phyloP scores from a whole-genome alignment of 2,797 vertebrate genomes.

The Geotrypetes seraphini region DNA sequence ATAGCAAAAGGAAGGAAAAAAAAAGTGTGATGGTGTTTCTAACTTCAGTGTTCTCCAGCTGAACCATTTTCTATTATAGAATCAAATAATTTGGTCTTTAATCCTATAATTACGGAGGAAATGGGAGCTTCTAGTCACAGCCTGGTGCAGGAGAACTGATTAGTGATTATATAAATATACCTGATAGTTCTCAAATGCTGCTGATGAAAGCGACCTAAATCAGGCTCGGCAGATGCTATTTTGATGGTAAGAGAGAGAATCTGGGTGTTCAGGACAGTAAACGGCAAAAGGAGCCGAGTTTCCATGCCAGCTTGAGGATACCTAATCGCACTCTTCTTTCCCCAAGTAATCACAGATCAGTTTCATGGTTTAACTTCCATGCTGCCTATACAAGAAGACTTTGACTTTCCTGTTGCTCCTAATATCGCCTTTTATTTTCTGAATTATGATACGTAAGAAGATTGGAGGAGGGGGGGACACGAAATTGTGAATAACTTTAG shows the following conservation, averaged over 20 bases:
- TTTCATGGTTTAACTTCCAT: not conserved
- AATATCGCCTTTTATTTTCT: slow-evolving; percentile 22
- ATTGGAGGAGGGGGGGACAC: slow-evolving; percentile 26
- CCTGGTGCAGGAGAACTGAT: not conserved
- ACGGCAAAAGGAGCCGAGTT: not conserved
- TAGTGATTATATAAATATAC: not conserved
- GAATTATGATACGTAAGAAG: slow-evolving; percentile 19
- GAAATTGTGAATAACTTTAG: slow-evolving; percentile 17
- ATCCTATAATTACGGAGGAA: not conserved
- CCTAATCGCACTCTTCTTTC: not conserved
- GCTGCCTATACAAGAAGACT: slow-evolving; percentile 24
- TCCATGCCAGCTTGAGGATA: not conserved
- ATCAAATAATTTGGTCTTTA: not conserved
- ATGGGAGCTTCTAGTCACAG: not conserved
- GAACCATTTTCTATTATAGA: not conserved
- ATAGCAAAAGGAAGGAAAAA: too few relatives aligned
- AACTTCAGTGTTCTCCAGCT: not conserved
- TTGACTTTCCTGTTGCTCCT: slow-evolving; percentile 7
- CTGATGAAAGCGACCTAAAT: not conserved
- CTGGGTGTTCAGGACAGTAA: not conserved
- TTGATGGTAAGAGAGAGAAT: too few relatives aligned
- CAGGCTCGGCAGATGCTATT: not conserved
- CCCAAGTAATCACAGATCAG: slow-evolving; percentile 7
- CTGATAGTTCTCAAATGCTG: not conserved
- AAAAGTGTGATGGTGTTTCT: not conserved